Percentiles rank a stretch among this genome's conserved stretches.
Conservation (phyloP, 1,140 invertebrate genomes). For the Drosophila ananassae region DNA sequence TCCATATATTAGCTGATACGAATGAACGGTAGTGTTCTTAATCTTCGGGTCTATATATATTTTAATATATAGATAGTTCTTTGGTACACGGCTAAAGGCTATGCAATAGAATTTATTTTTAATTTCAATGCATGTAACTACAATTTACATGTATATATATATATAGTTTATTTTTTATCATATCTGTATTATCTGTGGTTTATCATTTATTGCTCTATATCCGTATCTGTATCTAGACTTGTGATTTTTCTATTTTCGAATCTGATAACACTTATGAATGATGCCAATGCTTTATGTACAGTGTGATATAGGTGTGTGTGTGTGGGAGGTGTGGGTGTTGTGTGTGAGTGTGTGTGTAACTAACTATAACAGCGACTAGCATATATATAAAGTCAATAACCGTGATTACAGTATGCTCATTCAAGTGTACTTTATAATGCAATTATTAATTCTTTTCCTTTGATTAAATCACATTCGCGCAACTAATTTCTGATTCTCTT, state of each 20-base stretch:
- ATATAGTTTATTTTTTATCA: constrained; percentile 37
- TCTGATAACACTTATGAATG: constrained; percentile 11
- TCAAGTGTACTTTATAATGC: constrained; percentile 11
- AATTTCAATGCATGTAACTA: constrained; percentile 58
- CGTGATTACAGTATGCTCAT: constrained; percentile 22
- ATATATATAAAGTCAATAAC: constrained; percentile 47
- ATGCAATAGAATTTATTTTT: constrained; percentile 62
- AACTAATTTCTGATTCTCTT: constrained; percentile 5
- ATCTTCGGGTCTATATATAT: constrained; percentile 12
- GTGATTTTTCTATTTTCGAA: constrained; percentile 15
- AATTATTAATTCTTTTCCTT: constrained; percentile 25
- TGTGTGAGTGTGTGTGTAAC: constrained; percentile 36
- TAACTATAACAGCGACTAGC: constrained; percentile 73
- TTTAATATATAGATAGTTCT: constrained; percentile 51
- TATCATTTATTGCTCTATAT: constrained; percentile 77
- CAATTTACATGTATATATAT: constrained; percentile 50
- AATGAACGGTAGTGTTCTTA: constrained; percentile 46
- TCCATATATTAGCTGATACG: constrained; percentile 36
- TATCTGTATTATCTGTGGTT: constrained; percentile 53
- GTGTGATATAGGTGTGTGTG: constrained; percentile 35
- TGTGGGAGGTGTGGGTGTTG: constrained; percentile 19
- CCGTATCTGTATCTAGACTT: constrained; percentile 42
- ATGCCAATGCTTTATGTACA: constrained; percentile 69
- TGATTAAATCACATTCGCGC: constrained; percentile 63
- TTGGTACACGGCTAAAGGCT: constrained; percentile 79